phyloP scores from a whole-genome alignment of 35 echinoderm and acorn worm genomes.

The Lytechinus variegatus region DNA sequence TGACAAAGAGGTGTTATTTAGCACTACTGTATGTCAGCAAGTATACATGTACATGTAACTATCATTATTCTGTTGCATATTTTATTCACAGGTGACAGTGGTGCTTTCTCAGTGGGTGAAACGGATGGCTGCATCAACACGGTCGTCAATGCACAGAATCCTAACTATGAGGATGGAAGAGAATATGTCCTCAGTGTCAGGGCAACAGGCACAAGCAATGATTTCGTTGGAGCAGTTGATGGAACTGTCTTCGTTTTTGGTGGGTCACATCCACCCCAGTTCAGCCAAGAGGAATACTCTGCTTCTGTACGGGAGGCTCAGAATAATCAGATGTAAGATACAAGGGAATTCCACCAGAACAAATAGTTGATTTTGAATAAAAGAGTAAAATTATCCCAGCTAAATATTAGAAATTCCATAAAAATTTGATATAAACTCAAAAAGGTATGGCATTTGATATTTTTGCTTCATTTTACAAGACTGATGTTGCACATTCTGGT shows the following conservation, averaged over 20 bases:
- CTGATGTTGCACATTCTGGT: too few species aligned
- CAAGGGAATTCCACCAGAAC: not conserved
- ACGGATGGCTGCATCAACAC: slow-evolving; percentile 68
- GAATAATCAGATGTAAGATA: slow-evolving; percentile 31
- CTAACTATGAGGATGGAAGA: slow-evolving; percentile 28
- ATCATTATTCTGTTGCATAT: too few species aligned
- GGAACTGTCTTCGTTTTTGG: slow-evolving; percentile 69
- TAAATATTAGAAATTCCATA: too few species aligned
- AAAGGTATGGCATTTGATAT: too few species aligned
- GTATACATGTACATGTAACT: too few species aligned
- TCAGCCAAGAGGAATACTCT: slow-evolving; percentile 67
- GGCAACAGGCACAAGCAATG: slow-evolving; percentile 54
- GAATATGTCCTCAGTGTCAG: slow-evolving; percentile 85
- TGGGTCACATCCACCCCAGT: slow-evolving; percentile 74
- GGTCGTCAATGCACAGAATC: not conserved
- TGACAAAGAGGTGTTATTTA: too few species aligned
- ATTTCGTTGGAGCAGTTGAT: not conserved
- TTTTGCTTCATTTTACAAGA: too few species aligned
- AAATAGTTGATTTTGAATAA: too few species aligned
- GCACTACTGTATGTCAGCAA: too few species aligned
- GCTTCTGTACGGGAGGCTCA: slow-evolving; percentile 54
- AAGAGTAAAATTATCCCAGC: too few species aligned
- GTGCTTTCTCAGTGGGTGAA: slow-evolving; percentile 70
- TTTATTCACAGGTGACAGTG: slow-evolving; percentile 39
- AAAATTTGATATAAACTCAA: too few species aligned